Conservation (phyloP, 2,113 vertebrate genomes). For the Stegastes partitus region DNA sequence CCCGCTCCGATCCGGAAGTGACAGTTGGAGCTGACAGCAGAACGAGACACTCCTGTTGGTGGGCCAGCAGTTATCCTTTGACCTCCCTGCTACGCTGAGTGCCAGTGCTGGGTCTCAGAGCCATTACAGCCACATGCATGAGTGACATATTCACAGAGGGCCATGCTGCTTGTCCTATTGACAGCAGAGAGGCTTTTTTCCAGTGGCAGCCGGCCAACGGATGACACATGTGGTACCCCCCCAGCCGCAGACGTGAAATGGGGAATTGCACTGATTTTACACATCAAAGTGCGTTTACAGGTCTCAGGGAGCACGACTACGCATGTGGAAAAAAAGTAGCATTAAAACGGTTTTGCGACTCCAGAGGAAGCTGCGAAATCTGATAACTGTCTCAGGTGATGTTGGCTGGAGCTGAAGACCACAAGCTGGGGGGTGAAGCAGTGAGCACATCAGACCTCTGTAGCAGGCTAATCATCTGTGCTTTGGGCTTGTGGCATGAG, state of each 20-base stretch:
- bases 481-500: too few relatives aligned
- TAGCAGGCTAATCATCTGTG: too few relatives aligned
- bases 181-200: conserved; percentile 3
- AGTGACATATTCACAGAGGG: background rate
- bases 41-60: conserved; percentile 13
- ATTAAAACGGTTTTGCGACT: background rate
- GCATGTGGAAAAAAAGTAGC: background rate
- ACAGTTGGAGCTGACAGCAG: conserved; percentile 8
- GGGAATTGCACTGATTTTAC: background rate
- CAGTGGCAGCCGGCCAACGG: background rate
- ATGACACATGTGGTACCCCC: background rate
- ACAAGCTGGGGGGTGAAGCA: background rate
- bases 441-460: too few relatives aligned
- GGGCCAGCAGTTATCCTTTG: background rate
- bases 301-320: background rate
- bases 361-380: background rate
- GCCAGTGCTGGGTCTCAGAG: conserved; percentile 6
- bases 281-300: background rate
- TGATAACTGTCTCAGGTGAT: background rate
- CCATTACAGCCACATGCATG: background rate
- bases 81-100: conserved; percentile 8
- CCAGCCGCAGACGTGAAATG: background rate
- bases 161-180: background rate
- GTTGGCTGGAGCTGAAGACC: background rate
- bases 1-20: conserved; percentile 9